A percentile compares a stretch with the other conserved stretches of the same genome.
Conservation (phyloP, 2,888 invertebrate species). For the Melanophora roralis region DNA sequence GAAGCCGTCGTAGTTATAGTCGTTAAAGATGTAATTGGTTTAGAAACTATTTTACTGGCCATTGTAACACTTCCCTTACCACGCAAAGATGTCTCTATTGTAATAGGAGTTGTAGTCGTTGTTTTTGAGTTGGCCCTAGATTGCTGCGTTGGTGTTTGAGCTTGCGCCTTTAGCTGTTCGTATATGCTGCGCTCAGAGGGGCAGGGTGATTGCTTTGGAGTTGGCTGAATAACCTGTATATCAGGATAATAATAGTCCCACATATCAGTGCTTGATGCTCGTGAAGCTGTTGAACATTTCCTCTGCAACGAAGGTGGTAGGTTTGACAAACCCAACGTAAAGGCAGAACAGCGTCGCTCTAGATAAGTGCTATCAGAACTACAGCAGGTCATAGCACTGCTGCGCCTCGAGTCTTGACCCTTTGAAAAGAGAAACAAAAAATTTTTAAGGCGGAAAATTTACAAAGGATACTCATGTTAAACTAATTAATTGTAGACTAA, state of each 20-base stretch:
- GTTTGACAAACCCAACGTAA: constrained; percentile 85
- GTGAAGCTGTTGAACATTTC: constrained; percentile 74
- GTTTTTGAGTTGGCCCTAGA: constrained; percentile 58
- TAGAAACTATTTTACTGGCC: constrained; percentile 52
- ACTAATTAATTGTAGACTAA: background rate
- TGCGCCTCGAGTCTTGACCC: constrained; percentile 80
- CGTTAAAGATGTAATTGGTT: constrained; percentile 49
- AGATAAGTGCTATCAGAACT: constrained; percentile 90
- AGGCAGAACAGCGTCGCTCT: constrained; percentile 88
- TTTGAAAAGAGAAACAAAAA: constrained; percentile 50
- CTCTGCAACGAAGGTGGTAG: constrained; percentile 74
- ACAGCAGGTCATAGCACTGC: constrained; percentile 90
- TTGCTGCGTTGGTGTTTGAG: constrained; percentile 39
- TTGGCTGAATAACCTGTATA: constrained; percentile 86
- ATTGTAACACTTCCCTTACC: constrained; percentile 55
- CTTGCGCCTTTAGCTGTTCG: constrained; percentile 65
- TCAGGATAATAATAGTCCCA: constrained; percentile 82
- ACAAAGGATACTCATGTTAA: too few species aligned
- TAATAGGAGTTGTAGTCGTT: constrained; percentile 52
- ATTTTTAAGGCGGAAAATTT: too few species aligned
- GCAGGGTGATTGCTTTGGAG: constrained; percentile 90
- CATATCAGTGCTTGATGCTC: constrained; percentile 74
- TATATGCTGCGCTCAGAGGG: constrained; percentile 80
- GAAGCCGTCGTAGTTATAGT: constrained; percentile 53
- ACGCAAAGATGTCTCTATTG: constrained; percentile 51